phyloP scores from a whole-genome alignment of 2,888 invertebrate species.

The Notodonta ziczac region DNA sequence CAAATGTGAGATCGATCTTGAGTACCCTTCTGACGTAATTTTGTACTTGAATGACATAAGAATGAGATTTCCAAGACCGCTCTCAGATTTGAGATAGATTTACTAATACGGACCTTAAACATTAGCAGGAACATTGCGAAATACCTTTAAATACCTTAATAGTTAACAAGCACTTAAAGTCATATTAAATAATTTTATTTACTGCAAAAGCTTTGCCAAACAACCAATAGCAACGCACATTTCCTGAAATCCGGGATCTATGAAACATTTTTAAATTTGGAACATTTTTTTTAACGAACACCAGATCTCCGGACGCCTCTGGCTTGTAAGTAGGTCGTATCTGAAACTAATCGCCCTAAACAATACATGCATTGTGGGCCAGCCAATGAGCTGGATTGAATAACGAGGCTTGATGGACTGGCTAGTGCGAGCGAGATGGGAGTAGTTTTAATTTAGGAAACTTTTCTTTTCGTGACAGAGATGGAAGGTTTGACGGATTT shows the following conservation, averaged over 20 bases:
- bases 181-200: too few species aligned
- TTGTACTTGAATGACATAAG: too few species aligned
- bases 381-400: conserved; percentile 31
- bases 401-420: conserved; percentile 21
- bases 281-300: conserved; percentile 12
- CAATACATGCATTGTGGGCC: conserved; percentile 37
- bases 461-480: neutral
- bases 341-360: conserved; percentile 29
- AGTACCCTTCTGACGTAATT: too few species aligned
- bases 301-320: conserved; percentile 10
- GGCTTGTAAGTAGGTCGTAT: conserved; percentile 26
- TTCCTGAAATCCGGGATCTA: neutral
- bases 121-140: too few species aligned
- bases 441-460: neutral
- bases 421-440: neutral
- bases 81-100: too few species aligned
- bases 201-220: neutral
- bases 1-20: too few species aligned
- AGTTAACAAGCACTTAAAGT: too few species aligned
- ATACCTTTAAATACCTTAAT: too few species aligned
- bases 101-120: too few species aligned
- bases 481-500: neutral
- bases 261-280: neutral
- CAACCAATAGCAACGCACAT: too few species aligned
- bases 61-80: too few species aligned